phyloP scores from a whole-genome alignment of 2,113 vertebrate genomes.

The Mesembrinibis cayennensis region DNA sequence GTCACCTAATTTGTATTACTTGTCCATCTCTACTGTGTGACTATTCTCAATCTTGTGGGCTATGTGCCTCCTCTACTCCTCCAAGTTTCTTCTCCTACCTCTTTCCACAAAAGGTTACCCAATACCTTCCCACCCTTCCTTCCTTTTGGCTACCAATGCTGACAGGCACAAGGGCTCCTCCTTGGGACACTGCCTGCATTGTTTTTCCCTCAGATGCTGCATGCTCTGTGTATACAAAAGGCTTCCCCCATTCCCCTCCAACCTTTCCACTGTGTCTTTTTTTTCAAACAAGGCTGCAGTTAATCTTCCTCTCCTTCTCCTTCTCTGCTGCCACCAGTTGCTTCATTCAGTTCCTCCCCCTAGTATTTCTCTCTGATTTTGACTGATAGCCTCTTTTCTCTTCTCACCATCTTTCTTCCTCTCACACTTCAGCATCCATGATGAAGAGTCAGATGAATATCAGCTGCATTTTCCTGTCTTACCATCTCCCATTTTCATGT shows the following conservation, averaged over 20 bases:
- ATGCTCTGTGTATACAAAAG: not conserved
- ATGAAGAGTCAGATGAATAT: not conserved
- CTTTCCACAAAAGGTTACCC: not conserved
- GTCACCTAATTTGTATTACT: not conserved
- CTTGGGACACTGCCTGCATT: rapidly evolving
- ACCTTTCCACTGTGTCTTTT: not conserved
- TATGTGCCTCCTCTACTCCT: not conserved
- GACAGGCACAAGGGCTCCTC: not conserved
- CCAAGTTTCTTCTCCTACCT: not conserved
- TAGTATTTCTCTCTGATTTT: not conserved
- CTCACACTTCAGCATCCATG: not conserved
- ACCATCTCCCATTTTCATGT: not conserved
- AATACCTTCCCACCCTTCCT: not conserved
- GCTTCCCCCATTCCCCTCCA: not conserved
- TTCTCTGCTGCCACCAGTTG: not conserved
- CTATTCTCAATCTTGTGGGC: not conserved
- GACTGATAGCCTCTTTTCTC: not conserved
- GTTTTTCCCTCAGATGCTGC: not conserved
- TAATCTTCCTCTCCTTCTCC: not conserved
- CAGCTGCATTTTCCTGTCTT: not conserved
- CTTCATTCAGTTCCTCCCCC: not conserved
- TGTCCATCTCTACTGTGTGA: not conserved
- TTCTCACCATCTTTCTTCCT: not conserved
- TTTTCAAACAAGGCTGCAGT: not conserved
- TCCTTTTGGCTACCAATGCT: not conserved